A percentile compares a stretch with the other conserved stretches of the same genome.
These are phyloP conservation scores for Monoplex corrugatus DNA, from an alignment of 2,888 invertebrate genomes.

Conservation along the genomic window DNA sequence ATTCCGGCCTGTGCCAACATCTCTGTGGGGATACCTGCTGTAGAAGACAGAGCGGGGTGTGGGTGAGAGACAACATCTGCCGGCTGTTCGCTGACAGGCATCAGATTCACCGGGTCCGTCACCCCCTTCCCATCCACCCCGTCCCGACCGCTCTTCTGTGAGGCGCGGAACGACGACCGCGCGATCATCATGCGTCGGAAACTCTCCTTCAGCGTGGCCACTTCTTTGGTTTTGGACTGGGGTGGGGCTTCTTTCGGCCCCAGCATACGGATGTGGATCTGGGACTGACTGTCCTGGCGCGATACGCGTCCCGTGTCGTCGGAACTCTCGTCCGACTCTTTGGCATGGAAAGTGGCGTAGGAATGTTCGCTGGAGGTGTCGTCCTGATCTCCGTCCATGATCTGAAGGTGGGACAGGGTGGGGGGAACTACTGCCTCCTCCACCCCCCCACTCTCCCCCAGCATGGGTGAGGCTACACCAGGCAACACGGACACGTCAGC, in stretches of 20 bases:
- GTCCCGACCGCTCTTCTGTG: conserved; percentile 11
- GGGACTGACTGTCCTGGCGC: conserved; percentile 63
- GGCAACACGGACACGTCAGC: not conserved
- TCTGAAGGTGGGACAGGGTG: conserved; percentile 34
- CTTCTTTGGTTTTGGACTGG: conserved; percentile 74
- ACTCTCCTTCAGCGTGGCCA: conserved; percentile 74
- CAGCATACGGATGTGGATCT: conserved; percentile 74
- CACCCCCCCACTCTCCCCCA: conserved; percentile 51
- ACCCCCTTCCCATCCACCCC: not conserved
- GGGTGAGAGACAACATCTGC: not conserved
- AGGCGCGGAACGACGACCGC: conserved; percentile 59
- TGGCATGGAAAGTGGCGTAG: conserved; percentile 73
- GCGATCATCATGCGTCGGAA: conserved; percentile 76
- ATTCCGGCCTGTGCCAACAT: conserved; percentile 17
- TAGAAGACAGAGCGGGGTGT: not conserved
- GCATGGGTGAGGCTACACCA: conserved; percentile 61
- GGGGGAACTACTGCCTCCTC: not conserved
- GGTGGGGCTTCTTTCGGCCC: conserved; percentile 75
- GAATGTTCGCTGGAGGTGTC: conserved; percentile 76
- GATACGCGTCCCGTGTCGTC: conserved; percentile 64
- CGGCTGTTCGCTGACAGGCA: conserved; percentile 48
- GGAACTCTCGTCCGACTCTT: conserved; percentile 73
- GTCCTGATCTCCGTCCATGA: conserved; percentile 60
- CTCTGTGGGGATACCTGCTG: conserved; percentile 5
- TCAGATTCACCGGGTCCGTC: conserved; percentile 36